Conservation (phyloP, 2,797 vertebrate species). For the Buphagus erythrorhynchus region DNA sequence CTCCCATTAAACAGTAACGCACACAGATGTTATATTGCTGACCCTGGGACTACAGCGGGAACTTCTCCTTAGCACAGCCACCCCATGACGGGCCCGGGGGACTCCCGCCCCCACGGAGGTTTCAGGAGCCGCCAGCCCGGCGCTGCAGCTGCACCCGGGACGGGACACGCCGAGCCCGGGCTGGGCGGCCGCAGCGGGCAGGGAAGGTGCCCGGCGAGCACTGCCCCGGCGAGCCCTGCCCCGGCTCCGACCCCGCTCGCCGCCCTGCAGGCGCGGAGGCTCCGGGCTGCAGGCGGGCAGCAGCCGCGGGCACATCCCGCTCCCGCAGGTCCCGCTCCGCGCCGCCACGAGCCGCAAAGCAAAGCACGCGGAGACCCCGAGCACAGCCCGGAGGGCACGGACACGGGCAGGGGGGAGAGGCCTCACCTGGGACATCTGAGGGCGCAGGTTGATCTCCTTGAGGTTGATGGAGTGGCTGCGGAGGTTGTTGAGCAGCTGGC, state of each 20-base stretch:
- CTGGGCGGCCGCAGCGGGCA: not conserved
- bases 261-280: not conserved
- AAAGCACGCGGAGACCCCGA: not conserved
- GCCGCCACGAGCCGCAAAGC: not conserved
- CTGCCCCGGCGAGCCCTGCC: too few relatives aligned
- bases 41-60: not conserved
- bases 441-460: conserved; percentile 94
- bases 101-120: not conserved
- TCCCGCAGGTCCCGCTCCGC: conserved; percentile 21
- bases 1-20: not conserved
- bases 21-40: accelerated
- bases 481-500: conserved; percentile 96
- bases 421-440: conserved; percentile 96
- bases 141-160: not conserved
- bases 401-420: not conserved
- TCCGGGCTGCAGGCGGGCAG: not conserved
- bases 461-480: conserved; percentile 90
- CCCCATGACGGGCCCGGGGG: not conserved
- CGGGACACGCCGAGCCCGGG: not conserved
- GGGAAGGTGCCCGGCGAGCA: not conserved
- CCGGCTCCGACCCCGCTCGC: accelerated
- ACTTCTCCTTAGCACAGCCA: not conserved
- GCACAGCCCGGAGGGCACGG: not conserved
- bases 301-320: not conserved
- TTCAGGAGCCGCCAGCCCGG: not conserved